Percentiles rank a stretch among this genome's conserved stretches.
Evolutionary conservation across 2,888 invertebrate species (phyloP).

Genomic region (Dendrolimus houi): DNA sequence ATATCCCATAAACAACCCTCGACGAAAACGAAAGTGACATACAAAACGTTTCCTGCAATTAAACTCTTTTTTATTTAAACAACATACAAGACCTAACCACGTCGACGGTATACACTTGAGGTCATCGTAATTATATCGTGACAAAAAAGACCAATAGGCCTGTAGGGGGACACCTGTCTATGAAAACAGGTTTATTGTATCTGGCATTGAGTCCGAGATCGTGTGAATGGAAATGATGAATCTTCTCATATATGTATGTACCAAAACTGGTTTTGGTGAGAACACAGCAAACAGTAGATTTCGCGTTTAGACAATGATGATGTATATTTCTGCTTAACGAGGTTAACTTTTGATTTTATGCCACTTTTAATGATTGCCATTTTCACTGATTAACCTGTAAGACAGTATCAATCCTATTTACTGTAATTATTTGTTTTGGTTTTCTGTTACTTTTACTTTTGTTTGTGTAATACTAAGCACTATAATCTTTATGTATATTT

Average conservation of each 20-base stretch:
- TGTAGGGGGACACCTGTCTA: conserved; percentile 53
- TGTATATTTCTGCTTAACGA: too few relatives aligned
- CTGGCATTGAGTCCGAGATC: conserved; percentile 25
- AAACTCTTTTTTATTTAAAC: conserved; percentile 3
- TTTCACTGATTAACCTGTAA: too few relatives aligned
- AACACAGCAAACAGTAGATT: conserved; percentile 22
- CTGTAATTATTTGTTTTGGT: too few relatives aligned
- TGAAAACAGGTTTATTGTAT: conserved; percentile 50
- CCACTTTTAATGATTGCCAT: too few relatives aligned
- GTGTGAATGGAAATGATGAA: conserved; percentile 60
- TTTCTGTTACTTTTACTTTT: too few relatives aligned
- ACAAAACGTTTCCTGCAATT: not conserved
- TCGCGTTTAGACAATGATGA: conserved; percentile 16
- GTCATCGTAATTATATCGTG: conserved; percentile 28
- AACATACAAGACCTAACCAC: conserved; percentile 7
- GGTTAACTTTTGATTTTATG: too few relatives aligned
- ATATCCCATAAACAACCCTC: not conserved
- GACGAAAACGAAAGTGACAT: not conserved
- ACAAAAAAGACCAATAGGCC: conserved; percentile 26
- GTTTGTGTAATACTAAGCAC: too few relatives aligned
- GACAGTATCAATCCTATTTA: too few relatives aligned
- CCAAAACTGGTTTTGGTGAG: conserved; percentile 48
- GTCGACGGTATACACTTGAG: conserved; percentile 28
- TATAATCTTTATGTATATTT: too few relatives aligned
- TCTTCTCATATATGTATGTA: conserved; percentile 42